Evolutionary conservation across 2,113 vertebrate species (phyloP).

Genomic region (Leiothrix lutea): DNA sequence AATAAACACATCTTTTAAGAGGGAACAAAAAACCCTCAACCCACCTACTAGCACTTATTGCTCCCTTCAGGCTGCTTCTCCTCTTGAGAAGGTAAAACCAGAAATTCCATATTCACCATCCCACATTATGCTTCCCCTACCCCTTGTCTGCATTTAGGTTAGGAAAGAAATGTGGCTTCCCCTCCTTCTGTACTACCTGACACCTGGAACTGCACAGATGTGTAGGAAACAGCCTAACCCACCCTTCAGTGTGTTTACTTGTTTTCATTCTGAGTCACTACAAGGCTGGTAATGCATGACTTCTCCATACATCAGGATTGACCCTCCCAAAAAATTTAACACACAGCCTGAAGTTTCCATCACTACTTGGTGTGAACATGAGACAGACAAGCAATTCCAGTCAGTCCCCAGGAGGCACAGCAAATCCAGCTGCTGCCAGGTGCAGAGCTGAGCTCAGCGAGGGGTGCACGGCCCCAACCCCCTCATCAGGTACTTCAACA

Average conservation of each 20-base stretch:
- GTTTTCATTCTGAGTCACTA: neutral
- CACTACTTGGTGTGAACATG: neutral
- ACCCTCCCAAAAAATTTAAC: neutral
- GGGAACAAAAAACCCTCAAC: neutral
- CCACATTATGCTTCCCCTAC: neutral
- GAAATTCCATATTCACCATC: neutral
- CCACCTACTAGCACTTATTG: neutral
- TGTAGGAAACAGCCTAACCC: neutral
- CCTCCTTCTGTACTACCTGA: neutral
- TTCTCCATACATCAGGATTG: neutral
- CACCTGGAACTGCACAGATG: neutral
- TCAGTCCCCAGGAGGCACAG: neutral
- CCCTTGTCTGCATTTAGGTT: neutral
- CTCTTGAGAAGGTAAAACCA: neutral
- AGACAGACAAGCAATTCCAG: neutral
- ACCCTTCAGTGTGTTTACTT: neutral
- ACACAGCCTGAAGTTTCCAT: neutral
- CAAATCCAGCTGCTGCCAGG: neutral
- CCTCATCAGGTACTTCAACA: neutral
- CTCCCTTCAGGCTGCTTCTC: neutral
- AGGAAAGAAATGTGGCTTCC: neutral
- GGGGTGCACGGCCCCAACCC: fast-evolving
- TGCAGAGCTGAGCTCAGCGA: neutral
- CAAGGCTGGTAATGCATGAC: neutral
- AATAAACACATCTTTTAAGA: neutral